Percentiles rank a stretch among this genome's conserved stretches.
Conservation (phyloP, 1,140 invertebrate species). For the Araneus ventricosus region DNA sequence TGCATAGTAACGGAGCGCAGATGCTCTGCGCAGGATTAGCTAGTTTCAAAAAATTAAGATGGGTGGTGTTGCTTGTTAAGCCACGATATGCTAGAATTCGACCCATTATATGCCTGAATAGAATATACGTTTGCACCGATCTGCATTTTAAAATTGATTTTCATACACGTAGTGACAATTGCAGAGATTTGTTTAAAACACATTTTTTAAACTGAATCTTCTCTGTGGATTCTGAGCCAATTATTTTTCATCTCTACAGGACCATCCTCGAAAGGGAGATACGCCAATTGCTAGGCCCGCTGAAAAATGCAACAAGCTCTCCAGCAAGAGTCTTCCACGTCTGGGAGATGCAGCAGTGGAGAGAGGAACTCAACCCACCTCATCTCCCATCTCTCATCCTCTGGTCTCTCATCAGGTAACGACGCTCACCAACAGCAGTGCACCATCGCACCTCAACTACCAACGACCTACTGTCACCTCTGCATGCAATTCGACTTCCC, state of each 20-base stretch:
- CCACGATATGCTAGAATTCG: no score
- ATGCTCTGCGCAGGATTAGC: no score
- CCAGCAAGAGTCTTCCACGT: conserved; percentile 95
- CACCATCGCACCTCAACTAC: conserved; percentile 59
- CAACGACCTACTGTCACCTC: conserved; percentile 77
- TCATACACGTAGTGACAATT: no score
- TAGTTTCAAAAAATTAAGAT: no score
- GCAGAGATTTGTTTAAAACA: no score
- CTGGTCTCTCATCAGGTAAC: conserved; percentile 75
- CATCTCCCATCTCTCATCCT: conserved; percentile 76
- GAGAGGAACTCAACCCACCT: conserved; percentile 82
- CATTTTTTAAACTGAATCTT: no score
- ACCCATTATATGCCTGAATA: no score
- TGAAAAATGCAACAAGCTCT: conserved; percentile 98
- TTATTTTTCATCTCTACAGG: conserved; percentile 83
- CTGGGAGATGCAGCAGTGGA: conserved; percentile 97
- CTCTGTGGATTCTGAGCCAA: not conserved
- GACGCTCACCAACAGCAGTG: conserved; percentile 66
- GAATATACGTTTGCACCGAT: no score
- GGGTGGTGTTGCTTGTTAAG: no score
- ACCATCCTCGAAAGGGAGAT: conserved; percentile 94
- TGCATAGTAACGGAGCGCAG: no score
- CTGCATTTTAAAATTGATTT: no score
- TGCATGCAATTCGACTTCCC: conserved; percentile 71
- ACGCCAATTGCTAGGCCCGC: conserved; percentile 98